Evolutionary conservation across 2,888 invertebrate genomes (phyloP).

Genomic region (Pachliopta kotzebuea): DNA sequence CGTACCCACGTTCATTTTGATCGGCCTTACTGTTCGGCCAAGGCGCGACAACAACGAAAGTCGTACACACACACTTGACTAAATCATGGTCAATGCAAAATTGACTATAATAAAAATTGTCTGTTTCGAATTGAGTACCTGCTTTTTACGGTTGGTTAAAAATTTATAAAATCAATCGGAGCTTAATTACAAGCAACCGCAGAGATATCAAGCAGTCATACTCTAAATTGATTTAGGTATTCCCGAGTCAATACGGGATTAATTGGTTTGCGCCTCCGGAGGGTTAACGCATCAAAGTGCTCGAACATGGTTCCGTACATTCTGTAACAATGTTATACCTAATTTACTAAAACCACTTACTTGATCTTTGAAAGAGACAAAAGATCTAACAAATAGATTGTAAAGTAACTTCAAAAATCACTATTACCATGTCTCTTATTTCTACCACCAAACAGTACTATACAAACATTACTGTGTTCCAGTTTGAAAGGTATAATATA

Average conservation of each 20-base stretch:
- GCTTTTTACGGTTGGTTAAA: not conserved
- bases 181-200: slow-evolving; percentile 14
- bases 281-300: slow-evolving; percentile 13
- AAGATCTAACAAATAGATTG: not conserved
- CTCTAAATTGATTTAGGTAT: slow-evolving; percentile 23
- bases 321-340: slow-evolving; percentile 9
- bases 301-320: slow-evolving; percentile 13
- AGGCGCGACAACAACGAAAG: no score
- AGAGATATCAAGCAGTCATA: slow-evolving; percentile 9
- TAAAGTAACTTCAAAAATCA: no score
- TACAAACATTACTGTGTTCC: no score
- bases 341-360: slow-evolving; percentile 9
- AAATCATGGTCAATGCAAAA: no score
- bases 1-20: no score
- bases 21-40: no score
- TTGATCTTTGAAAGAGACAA: not conserved
- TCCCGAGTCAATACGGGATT: slow-evolving; percentile 23
- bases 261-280: slow-evolving; percentile 21
- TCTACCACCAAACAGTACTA: no score
- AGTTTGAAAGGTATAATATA: no score
- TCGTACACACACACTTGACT: no score
- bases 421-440: no score
- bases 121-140: no score
- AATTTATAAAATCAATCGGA: slow-evolving; percentile 6
- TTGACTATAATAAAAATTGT: no score